Base-by-base conservation (phyloP, 2,797 vertebrate genomes). In the Leptatherina wallacei region DNA sequence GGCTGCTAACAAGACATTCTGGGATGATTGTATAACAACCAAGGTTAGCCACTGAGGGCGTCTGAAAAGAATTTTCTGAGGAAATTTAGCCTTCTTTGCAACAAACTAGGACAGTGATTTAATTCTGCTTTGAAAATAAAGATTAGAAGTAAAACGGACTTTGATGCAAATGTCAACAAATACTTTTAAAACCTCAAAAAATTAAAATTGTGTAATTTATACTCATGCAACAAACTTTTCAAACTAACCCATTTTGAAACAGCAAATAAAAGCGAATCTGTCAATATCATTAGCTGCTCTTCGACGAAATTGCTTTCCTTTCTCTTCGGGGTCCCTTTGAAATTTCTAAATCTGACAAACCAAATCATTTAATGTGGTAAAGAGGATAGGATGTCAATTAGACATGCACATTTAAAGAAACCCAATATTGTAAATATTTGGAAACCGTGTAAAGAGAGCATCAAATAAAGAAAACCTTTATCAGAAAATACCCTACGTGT, bases 1-100 rank as follows among this genome's bases (percentile, higher is more conserved):
- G 92, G 91, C 90, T 85, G 55, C 73, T 88, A 91, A 93, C 79
- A 84, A 89, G 90, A 89, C 87, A 81, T 85, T 79, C 69, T 81
- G 82, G 65, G 69, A 80, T 77, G 74, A 94, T 79, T 85, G 81
- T 78, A 91, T 91, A 89, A 91, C 88, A 85, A 82, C 65, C 70
- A 49, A 70, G 68, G 75, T 78, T 81, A 83, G 71, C 82, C 84
- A 81, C 79, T 29, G 57, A 75, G 61, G 71, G 69, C 77, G 62
- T 80, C 69, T 13, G 44, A 71, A 59, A 82, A 67, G 30, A 83
- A 67, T 73, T 67, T 65, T 35, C 65, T 44, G 16, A 56, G 49
- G 29, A 88, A 77, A 78, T 65, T 40, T 63, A 60, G 55, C 55
- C 74, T 42, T 72, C 29, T 73, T 42, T 77, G 54, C 29, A 62